These are phyloP conservation scores for Cardiocondyla obscurior DNA, from an alignment of 1,140 invertebrate genomes.

Conservation along the genomic window DNA sequence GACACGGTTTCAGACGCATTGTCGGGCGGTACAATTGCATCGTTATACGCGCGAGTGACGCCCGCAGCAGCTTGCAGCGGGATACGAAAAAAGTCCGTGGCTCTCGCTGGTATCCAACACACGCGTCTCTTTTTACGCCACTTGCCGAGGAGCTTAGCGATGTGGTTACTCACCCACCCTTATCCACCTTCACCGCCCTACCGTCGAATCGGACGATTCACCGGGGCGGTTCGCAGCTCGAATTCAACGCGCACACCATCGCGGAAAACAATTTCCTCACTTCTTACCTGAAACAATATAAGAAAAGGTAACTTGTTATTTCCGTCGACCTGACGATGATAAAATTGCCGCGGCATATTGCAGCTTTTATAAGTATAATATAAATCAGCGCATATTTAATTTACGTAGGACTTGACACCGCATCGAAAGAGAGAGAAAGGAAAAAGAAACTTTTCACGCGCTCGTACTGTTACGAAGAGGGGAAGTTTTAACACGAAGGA, in stretches of 20 bases:
- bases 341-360: background rate
- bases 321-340: background rate
- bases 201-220: background rate
- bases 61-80: conserved; percentile 1
- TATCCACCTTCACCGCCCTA: background rate
- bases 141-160: conserved; percentile 25
- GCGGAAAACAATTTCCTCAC: conserved; percentile 55
- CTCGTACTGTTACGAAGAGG: background rate
- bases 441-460: conserved; percentile 32
- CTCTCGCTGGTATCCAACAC: conserved; percentile 10
- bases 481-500: conserved; percentile 23
- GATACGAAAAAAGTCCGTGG: conserved; percentile 16
- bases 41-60: conserved; percentile 34
- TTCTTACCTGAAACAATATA: conserved; percentile 12
- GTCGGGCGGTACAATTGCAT: conserved; percentile 29
- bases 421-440: too few species aligned
- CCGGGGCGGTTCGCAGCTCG: background rate
- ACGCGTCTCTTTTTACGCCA: conserved; percentile 16
- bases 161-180: conserved; percentile 9
- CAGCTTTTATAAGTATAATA: background rate
- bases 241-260: conserved; percentile 41
- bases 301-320: conserved; percentile 49
- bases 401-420: conserved; percentile 9
- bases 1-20: conserved; percentile 38
- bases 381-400: conserved; percentile 2